phyloP scores from a whole-genome alignment of 2,888 invertebrate genomes.

The Tipula vernalis region DNA sequence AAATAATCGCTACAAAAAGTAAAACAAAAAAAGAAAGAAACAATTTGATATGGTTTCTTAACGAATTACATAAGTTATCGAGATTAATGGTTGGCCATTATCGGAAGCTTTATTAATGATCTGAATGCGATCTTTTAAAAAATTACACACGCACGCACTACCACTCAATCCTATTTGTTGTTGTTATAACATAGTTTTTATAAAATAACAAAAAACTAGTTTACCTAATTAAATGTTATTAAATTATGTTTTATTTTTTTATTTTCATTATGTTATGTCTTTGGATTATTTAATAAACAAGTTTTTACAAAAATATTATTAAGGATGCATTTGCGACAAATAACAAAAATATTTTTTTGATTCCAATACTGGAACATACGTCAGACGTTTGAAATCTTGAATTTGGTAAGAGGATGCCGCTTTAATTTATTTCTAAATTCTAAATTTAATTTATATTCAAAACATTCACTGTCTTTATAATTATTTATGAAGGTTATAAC shows the following conservation, averaged over 20 bases:
- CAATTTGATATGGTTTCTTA: background rate
- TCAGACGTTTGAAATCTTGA: background rate
- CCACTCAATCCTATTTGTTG: background rate
- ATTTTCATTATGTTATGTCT: too few relatives aligned
- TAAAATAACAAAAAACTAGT: background rate
- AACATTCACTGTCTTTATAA: background rate
- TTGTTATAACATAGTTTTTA: background rate
- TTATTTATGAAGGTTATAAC: background rate
- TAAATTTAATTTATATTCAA: background rate
- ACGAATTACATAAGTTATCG: background rate
- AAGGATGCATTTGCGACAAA: background rate
- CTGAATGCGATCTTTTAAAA: background rate
- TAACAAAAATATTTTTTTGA: background rate
- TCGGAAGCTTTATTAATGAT: background rate
- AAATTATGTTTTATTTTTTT: background rate
- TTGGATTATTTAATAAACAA: background rate
- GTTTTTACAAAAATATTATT: background rate
- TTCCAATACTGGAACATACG: background rate
- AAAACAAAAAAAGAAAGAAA: background rate
- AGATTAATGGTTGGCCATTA: background rate
- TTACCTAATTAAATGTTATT: background rate
- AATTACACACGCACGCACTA: background rate
- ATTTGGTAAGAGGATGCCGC: background rate
- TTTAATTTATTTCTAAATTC: background rate
- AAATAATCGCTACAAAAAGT: background rate